These are phyloP conservation scores for Gila orcuttii DNA, from an alignment of 2,113 vertebrate genomes.

Conservation along the genomic window DNA sequence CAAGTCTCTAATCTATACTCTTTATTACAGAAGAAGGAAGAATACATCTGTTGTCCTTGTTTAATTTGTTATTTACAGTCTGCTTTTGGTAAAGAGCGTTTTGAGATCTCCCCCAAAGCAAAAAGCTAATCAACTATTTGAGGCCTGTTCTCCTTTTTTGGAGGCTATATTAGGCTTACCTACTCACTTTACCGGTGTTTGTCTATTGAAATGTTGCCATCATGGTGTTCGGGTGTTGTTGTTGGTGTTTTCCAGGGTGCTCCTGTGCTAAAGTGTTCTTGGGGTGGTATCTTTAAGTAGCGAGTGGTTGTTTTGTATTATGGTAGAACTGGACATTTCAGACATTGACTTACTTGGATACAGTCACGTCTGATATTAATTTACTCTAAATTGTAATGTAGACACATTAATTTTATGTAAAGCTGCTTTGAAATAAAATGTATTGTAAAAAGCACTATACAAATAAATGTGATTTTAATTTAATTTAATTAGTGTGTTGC, in stretches of 20 bases:
- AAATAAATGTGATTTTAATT: no score
- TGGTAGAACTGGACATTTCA: no score
- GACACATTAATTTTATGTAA: no score
- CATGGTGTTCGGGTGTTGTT: not conserved
- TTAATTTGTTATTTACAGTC: not conserved
- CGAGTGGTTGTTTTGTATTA: not conserved
- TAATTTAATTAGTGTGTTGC: not conserved
- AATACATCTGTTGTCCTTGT: slow-evolving; percentile 67
- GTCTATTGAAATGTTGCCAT: not conserved
- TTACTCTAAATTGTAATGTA: no score
- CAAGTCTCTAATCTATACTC: slow-evolving; percentile 72
- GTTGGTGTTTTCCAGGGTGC: not conserved
- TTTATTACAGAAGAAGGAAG: slow-evolving; percentile 66
- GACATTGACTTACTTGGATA: no score
- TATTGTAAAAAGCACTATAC: no score
- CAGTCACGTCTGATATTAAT: no score
- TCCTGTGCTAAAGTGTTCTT: not conserved
- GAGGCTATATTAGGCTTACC: not conserved
- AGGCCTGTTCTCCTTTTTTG: not conserved
- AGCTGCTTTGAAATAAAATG: no score
- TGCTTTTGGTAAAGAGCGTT: not conserved
- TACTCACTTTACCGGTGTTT: not conserved
- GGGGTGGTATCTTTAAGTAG: not conserved
- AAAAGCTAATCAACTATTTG: not conserved
- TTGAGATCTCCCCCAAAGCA: not conserved